phyloP scores from a whole-genome alignment of 1,140 invertebrate genomes.

The Helicoverpa zea region DNA sequence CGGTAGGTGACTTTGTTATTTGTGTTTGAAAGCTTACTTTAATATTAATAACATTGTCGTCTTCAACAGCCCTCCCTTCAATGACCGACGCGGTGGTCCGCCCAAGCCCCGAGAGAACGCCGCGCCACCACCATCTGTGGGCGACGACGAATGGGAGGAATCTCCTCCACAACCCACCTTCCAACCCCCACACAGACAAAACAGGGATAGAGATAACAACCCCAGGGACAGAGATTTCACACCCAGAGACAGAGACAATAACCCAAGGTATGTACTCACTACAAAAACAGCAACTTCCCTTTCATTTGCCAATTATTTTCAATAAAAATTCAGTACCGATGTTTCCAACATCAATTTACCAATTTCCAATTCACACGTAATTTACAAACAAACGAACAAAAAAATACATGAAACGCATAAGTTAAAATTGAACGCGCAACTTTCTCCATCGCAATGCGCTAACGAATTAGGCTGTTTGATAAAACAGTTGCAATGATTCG shows the following conservation, averaged over 20 bases:
- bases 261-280: conserved; percentile 36
- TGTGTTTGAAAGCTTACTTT: not conserved
- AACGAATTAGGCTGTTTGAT: conserved; percentile 40
- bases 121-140: conserved; percentile 45
- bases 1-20: conserved; percentile 6
- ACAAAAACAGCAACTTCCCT: not conserved
- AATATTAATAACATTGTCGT: not conserved
- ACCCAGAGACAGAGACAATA: conserved; percentile 14
- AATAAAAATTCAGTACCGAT: conserved; percentile 23
- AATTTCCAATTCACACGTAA: conserved; percentile 34
- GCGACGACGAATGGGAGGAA: conserved; percentile 70
- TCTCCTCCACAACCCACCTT: conserved; percentile 40
- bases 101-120: conserved; percentile 64
- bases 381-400: conserved; percentile 1
- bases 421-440: conserved; percentile 25
- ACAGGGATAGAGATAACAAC: conserved; percentile 56
- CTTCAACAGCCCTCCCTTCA: conserved; percentile 8
- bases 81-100: conserved; percentile 59
- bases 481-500: conserved; percentile 57
- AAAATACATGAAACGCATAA: conserved; percentile 22
- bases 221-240: conserved; percentile 15
- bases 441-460: conserved; percentile 37
- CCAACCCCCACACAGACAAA: conserved; percentile 58
- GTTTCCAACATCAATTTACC: conserved; percentile 16
- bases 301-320: conserved; percentile 10